Base-by-base conservation (phyloP, 2,797 vertebrate species). In the Babyrousa celebensis region DNA sequence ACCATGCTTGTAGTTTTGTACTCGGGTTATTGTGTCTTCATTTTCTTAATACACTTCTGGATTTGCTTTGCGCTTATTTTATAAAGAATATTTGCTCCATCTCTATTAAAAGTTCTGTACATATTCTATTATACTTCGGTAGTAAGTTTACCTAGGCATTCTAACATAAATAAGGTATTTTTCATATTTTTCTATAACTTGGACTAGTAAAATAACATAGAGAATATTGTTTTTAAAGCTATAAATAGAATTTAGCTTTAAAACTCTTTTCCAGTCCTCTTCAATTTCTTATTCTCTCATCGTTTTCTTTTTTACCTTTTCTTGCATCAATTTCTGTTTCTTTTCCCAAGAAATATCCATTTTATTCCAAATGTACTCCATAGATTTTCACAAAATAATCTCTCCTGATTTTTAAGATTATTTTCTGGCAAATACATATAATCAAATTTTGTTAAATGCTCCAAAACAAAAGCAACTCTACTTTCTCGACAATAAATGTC, bases 211-310 rank as follows among this genome's bases (percentile, higher is more conserved):
- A 63, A 82, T 80, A 82, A 67, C 27, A 78, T 36, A 17, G 8
- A 10, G 20, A 40, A 62, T 67, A 32, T 20, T 88, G 2, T 77
- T 94, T 95, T 71, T n/a, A 56, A 84, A 85, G 14, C n/a, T 91
- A 29, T 54, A 93, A 83, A 23, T 43, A 74, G 58, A 94, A 89
- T 71, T 96, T 70, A 40, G 18, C 23, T 83, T 68, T 85, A 95
- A 89, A 75, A 70, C 6, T 74, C 68, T 68, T 92, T 82, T 96
- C 48, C 10, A 71, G 1, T n/a, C 8, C 1, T 43, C 83, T 63
- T 43, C 11, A 17, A 11, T 32, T 80, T 84, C 58, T 60, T 82
- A 68, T 78, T 82, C 21, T 70, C 16, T 80, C 32, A 77, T 5
- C 32, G 1, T 67, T 14, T 54, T 56, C 11, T 78, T 83, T 48